Base-by-base conservation (phyloP, 2,888 invertebrate species). In the Tetramorium bicarinatum region DNA sequence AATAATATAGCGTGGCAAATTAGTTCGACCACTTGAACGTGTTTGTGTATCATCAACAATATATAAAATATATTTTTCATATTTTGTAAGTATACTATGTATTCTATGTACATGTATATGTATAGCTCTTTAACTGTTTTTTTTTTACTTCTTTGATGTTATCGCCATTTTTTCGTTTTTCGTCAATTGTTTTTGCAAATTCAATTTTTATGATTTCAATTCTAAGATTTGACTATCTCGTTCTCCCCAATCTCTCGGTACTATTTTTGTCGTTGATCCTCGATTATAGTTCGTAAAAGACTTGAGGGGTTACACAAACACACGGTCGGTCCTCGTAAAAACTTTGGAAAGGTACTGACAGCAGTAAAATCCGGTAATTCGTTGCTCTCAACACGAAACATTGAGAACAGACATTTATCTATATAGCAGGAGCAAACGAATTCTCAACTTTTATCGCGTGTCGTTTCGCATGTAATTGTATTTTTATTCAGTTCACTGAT, bases 261-360 rank as follows among this genome's bases (percentile, higher is more conserved):
- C 34, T 29, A 52, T 47, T 49, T 54, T 59, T 49, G 29, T 66
- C 64, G 67, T 59, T 67, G 79, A 54, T 34, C 62, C n/a, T 47
- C 49, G 77, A 82, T 75, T 76, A 67, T 67, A 83, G 61, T 76
- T 74, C 61, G 38, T 47, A 38, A 54, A 25, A 47, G 41, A 34
- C 44, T 18, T 13, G 49, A 41, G 29, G 62, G 52, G 81, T 82
- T 29, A 29, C 25, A 79, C 62, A 38, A 54, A 44, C 52, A 80
- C 44, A 66, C 29, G 29, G 66, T 13, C 38, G 34, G 7, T 38
- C 76, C 88, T 92, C 92, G 88, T 92, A 91, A 93, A 93, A 93
- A 90, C 82, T 92, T 87, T 76, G 76, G 76, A 84, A 87, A 91
- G 90, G 85, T 89, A 89, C 85, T 77, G 77, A 47, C 44, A 69